phyloP scores from a whole-genome alignment of 2,797 vertebrate species.

The Phylloscopus collybita region DNA sequence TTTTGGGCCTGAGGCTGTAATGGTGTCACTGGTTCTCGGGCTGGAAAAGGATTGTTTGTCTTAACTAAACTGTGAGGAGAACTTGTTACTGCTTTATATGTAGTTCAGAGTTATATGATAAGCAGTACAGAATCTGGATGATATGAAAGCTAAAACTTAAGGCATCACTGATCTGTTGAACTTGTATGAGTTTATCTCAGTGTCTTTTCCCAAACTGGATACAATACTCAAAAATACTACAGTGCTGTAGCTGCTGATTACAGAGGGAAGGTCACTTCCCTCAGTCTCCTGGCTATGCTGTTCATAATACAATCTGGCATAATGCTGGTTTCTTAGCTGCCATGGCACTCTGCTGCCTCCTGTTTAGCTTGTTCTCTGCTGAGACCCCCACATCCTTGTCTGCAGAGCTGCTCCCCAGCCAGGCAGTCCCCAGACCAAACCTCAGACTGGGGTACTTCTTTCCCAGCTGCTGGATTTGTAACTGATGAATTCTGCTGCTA shows the following conservation, averaged over 20 bases:
- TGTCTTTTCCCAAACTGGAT: neutral
- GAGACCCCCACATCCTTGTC: too few species aligned
- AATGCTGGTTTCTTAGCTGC: neutral
- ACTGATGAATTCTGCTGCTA: neutral
- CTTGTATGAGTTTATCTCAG: neutral
- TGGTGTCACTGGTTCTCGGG: rapidly evolving
- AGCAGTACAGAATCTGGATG: neutral
- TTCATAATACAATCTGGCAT: rapidly evolving
- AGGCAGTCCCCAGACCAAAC: neutral
- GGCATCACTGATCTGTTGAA: neutral
- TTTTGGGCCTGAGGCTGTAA: neutral
- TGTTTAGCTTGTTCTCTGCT: neutral
- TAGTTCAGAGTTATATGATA: neutral
- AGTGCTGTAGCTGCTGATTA: neutral
- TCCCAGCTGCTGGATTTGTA: neutral
- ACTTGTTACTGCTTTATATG: neutral
- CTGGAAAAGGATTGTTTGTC: neutral
- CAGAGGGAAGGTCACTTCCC: neutral
- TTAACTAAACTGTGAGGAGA: neutral
- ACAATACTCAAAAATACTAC: neutral
- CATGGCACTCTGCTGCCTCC: neutral
- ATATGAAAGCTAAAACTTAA: neutral
- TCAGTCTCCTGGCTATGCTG: neutral
- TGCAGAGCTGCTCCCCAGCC: neutral
- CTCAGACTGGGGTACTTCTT: neutral